Percentiles rank a stretch among this genome's conserved stretches.
phyloP scores from a whole-genome alignment of 1,140 invertebrate genomes.

The Hermetia illucens region DNA sequence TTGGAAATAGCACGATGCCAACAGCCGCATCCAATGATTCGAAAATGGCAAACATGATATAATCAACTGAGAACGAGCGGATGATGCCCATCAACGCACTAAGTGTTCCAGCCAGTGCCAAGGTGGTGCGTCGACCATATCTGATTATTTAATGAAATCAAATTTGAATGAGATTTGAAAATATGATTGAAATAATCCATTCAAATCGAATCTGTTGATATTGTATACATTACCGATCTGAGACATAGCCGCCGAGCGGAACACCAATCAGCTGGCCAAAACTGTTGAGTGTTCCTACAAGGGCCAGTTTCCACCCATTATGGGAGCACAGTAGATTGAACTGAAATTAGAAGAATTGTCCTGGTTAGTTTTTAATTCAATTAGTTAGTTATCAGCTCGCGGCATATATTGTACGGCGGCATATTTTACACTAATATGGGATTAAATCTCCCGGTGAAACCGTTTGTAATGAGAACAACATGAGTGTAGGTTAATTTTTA shows the following conservation, averaged over 20 bases:
- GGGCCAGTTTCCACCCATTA: slow-evolving; percentile 52
- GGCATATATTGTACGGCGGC: too few species aligned
- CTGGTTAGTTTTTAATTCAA: too few species aligned
- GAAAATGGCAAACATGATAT: slow-evolving; percentile 42
- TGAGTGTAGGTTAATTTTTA: too few species aligned
- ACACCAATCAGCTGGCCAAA: slow-evolving; percentile 54
- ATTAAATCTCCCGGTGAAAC: too few species aligned
- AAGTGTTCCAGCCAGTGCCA: slow-evolving; percentile 40
- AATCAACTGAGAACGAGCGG: slow-evolving; percentile 47
- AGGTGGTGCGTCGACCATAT: slow-evolving; percentile 44
- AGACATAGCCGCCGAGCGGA: slow-evolving; percentile 48
- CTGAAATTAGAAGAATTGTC: too few species aligned
- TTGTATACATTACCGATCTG: slow-evolving; percentile 46
- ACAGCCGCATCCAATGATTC: slow-evolving; percentile 49
- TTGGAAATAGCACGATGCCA: slow-evolving; percentile 45
- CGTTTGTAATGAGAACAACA: too few species aligned
- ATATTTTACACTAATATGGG: too few species aligned
- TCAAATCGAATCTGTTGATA: neutral
- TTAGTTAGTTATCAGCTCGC: too few species aligned
- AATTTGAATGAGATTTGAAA: neutral
- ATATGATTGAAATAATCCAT: neutral
- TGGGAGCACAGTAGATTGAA: slow-evolving; percentile 39
- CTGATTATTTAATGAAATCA: slow-evolving; percentile 23
- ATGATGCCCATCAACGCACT: slow-evolving; percentile 43
- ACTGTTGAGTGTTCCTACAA: slow-evolving; percentile 57